phyloP scores from a whole-genome alignment of 2,113 vertebrate genomes.

The Tyto alba region DNA sequence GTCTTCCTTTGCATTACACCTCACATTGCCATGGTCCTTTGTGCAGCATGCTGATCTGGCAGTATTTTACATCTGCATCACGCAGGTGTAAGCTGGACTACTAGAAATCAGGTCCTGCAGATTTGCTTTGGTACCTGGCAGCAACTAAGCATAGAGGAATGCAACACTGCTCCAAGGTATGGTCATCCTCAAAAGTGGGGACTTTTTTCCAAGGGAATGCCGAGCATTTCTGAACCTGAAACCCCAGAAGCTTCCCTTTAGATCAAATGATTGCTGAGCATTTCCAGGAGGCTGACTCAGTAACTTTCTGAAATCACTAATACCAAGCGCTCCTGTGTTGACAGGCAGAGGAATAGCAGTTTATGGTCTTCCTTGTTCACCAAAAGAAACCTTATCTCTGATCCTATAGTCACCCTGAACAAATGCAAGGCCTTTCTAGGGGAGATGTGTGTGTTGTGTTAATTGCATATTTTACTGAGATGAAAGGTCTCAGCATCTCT shows the following conservation, averaged over 20 bases:
- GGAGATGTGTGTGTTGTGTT: background rate
- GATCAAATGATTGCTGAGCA: conserved; percentile 23
- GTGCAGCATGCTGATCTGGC: background rate
- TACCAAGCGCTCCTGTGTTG: background rate
- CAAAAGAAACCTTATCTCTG: conserved; percentile 53
- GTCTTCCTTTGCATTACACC: background rate
- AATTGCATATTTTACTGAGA: conserved; percentile 43
- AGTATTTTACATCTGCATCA: background rate
- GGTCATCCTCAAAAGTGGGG: background rate
- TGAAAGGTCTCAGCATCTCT: conserved; percentile 61
- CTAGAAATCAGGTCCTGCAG: background rate
- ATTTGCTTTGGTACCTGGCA: background rate
- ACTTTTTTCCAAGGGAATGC: background rate
- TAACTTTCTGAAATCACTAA: background rate
- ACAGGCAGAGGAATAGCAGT: background rate
- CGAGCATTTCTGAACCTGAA: background rate
- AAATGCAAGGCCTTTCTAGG: conserved; percentile 5
- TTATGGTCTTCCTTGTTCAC: conserved; percentile 51
- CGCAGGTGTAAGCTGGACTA: background rate
- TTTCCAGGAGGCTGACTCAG: conserved; percentile 31
- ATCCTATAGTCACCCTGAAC: background rate
- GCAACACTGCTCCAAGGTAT: background rate
- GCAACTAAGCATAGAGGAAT: background rate
- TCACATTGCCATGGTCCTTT: background rate
- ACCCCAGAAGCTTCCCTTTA: background rate